Evolutionary conservation across 23 tunicate genomes (phyloP).

Genomic region (Diplosoma virens): DNA sequence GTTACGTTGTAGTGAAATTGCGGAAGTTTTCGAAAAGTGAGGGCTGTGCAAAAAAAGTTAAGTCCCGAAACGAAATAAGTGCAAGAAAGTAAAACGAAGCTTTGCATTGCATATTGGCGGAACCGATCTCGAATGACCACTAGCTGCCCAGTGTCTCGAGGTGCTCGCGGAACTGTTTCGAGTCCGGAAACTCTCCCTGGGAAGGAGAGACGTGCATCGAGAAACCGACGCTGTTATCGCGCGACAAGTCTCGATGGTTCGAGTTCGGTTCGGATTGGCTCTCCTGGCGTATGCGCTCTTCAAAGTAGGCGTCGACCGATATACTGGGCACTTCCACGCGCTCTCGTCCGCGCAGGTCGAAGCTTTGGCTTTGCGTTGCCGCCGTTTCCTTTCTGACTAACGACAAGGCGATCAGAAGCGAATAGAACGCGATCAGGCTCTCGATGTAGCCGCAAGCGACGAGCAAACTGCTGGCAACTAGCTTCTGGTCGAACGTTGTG

Average conservation of each 20-base stretch:
- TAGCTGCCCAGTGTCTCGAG: no score
- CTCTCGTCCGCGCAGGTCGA: neutral
- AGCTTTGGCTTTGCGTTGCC: neutral
- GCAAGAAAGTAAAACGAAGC: no score
- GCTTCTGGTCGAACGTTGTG: conserved; percentile 37
- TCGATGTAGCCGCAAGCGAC: conserved; percentile 25
- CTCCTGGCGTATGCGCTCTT: neutral
- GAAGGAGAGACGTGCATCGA: neutral
- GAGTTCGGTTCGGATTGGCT: neutral
- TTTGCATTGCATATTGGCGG: no score
- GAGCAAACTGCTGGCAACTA: conserved; percentile 6
- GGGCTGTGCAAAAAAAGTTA: no score
- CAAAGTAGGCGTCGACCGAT: conserved; percentile 29
- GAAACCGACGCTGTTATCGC: neutral
- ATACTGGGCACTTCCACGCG: neutral
- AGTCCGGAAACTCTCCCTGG: conserved; percentile 37
- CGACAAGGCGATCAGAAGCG: conserved; percentile 3
- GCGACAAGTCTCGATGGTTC: neutral
- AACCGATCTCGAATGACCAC: no score
- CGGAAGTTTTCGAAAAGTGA: no score
- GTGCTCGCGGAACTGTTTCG: conserved; percentile 50
- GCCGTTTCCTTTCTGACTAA: neutral
- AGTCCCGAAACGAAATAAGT: no score
- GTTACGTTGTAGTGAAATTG: no score
- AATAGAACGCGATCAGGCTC: conserved; percentile 11